A percentile compares a stretch with the other conserved stretches of the same genome.
Evolutionary conservation across 92 coral and sea anemone genomes (phyloP).

Genomic region (Porites lobata): DNA sequence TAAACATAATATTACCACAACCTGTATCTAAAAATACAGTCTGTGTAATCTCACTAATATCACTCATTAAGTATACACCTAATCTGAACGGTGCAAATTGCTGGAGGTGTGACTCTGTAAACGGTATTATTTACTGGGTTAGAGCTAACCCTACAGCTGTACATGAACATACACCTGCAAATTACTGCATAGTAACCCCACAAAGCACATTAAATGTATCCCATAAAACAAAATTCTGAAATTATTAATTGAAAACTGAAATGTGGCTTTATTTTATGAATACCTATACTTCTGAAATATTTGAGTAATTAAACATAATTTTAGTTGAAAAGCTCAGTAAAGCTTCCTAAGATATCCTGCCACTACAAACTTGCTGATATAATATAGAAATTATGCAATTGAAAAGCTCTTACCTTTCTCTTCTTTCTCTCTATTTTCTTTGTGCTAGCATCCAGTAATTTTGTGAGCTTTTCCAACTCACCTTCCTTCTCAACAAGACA

Average conservation of each 20-base stretch:
- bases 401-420: constrained; percentile 49
- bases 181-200: constrained; percentile 3
- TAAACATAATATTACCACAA: constrained; percentile 35
- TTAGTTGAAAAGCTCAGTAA: constrained; percentile 30
- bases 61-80: constrained; percentile 45
- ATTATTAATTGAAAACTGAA: constrained; percentile 19
- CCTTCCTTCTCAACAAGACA: constrained; percentile 30
- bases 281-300: constrained; percentile 23
- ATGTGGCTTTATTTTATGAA: constrained; percentile 11
- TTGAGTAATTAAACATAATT: constrained; percentile 23
- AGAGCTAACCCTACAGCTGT: constrained; percentile 35
- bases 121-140: constrained; percentile 33
- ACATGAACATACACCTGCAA: constrained; percentile 23
- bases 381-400: constrained; percentile 39
- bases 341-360: constrained; percentile 35
- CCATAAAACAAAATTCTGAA: constrained; percentile 29
- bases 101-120: constrained; percentile 44
- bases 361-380: constrained; percentile 32
- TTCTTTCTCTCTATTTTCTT: constrained; percentile 34
- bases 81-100: constrained; percentile 42
- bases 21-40: constrained; percentile 23
- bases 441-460: constrained; percentile 8
- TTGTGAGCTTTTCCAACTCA: constrained; percentile 44
- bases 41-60: constrained; percentile 23
- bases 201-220: constrained; percentile 22